Evolutionary conservation across 2,797 vertebrate species (phyloP), one percentile per base, ranked within the genome.

Genomic region (Neopelma chrysocephalum): DNA sequence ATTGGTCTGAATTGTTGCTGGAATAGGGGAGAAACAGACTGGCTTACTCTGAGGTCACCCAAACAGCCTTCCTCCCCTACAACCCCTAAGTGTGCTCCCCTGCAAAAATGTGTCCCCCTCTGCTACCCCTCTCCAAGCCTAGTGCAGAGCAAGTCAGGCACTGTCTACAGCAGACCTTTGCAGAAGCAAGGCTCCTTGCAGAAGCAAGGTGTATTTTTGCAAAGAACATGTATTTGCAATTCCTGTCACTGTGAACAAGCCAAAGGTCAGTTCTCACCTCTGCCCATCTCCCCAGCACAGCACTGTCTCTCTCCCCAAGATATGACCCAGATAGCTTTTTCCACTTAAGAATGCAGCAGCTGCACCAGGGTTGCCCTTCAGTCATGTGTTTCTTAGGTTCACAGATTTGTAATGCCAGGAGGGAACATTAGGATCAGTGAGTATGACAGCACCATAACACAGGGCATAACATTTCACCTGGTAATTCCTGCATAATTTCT

Each of bases 401-500:
- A 87, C 1, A 87, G 78, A 56, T 94, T 77, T 95, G 94, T 91
- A 89, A 85, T 53, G 71, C 89, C 89, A 77, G 90, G 70, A 89
- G 78, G 57, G 89, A 93, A 93, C 94, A 82, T 68, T 62, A 82
- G 66, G 96, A 93, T 94, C 94, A 70, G 58, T 68, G 86, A 80
- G 68, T 89, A 69, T 60, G 78, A 95, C 92, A 95, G 92, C 71
- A 80, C 78, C 3, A 3, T 60, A 90, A 71, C 77, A 80, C 64
- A 43, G 89, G 86, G 71, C 56, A 12, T 60, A 93, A 90, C 92
- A 92, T 92, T 94, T 95, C 94, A 97, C 92, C 92, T 92, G 83
- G 69, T 82, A 89, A 87, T 87, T 87, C 92, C 88, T 89, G 73
- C 40, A 58, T 62, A 82, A 89, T 53, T 92, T 86, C 66, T 93